phyloP scores from a whole-genome alignment of 1,140 invertebrate species.

The Formica selysi region DNA sequence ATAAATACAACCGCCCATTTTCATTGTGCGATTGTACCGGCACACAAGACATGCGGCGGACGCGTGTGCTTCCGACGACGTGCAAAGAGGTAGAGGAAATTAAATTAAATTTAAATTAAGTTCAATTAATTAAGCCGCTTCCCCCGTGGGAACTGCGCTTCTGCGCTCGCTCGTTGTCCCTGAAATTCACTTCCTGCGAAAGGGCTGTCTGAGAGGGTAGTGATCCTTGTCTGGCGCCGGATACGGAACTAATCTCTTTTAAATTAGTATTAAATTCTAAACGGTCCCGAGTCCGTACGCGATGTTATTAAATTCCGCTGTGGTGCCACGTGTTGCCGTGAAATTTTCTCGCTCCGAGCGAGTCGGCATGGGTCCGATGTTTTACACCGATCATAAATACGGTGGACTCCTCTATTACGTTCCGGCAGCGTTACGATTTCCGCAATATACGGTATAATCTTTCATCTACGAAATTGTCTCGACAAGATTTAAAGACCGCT shows the following conservation, averaged over 20 bases:
- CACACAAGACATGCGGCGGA: constrained; percentile 14
- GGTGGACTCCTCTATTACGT: constrained; percentile 40
- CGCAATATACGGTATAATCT: constrained; percentile 53
- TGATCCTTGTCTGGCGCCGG: constrained; percentile 75
- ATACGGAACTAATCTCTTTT: constrained; percentile 81
- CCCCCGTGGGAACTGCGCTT: constrained; percentile 77
- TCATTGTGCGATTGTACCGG: neutral
- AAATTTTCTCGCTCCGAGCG: constrained; percentile 41
- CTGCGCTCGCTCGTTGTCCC: constrained; percentile 69
- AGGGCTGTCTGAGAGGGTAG: constrained; percentile 55
- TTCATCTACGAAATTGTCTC: constrained; percentile 55
- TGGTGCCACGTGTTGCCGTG: constrained; percentile 47
- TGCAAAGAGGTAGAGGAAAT: constrained; percentile 69
- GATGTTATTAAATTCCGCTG: constrained; percentile 78
- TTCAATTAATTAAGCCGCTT: constrained; percentile 82
- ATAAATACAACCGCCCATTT: neutral
- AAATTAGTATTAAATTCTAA: constrained; percentile 81
- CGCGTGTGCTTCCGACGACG: constrained; percentile 22
- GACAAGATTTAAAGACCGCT: constrained; percentile 52
- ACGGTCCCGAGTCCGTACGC: constrained; percentile 64
- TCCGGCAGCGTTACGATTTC: constrained; percentile 46
- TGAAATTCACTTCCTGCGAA: constrained; percentile 65
- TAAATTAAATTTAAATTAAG: constrained; percentile 84
- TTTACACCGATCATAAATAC: constrained; percentile 68
- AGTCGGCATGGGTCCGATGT: constrained; percentile 19